phyloP scores from a whole-genome alignment of 2,113 vertebrate genomes.

The Tenrec ecaudatus region DNA sequence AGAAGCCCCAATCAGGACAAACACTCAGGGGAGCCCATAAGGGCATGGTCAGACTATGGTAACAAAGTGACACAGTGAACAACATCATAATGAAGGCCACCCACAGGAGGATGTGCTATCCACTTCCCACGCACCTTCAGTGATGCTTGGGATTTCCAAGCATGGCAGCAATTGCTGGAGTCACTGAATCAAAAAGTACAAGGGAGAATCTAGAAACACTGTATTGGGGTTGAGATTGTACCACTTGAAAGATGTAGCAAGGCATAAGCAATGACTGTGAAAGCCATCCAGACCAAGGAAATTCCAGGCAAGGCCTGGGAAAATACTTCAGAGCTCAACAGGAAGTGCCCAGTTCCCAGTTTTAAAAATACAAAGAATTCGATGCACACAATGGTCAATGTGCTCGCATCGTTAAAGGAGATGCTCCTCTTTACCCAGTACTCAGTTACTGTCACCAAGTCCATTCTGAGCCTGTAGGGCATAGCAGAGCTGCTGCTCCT shows the following conservation, averaged over 20 bases:
- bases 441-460: no score
- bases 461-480: no score
- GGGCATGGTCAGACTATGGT: background rate
- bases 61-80: background rate
- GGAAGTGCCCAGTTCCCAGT: background rate
- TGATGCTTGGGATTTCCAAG: background rate
- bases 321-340: conserved; percentile 59
- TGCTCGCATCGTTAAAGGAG: conserved; percentile 13
- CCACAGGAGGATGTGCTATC: background rate
- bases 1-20: background rate
- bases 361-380: background rate
- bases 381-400: conserved; percentile 12
- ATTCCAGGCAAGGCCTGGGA: conserved; percentile 20
- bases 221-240: background rate
- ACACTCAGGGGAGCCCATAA: background rate
- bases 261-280: conserved; percentile 16
- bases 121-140: background rate
- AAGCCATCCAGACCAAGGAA: conserved; percentile 56
- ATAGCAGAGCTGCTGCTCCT: no score
- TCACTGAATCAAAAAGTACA: conserved; percentile 15
- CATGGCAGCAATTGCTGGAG: background rate
- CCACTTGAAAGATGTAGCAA: conserved; percentile 25
- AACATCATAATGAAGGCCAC: background rate
- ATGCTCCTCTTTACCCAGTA: background rate
- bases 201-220: conserved; percentile 22